Conservation (phyloP, 2,888 invertebrate genomes). For the Eulithis prunata region DNA sequence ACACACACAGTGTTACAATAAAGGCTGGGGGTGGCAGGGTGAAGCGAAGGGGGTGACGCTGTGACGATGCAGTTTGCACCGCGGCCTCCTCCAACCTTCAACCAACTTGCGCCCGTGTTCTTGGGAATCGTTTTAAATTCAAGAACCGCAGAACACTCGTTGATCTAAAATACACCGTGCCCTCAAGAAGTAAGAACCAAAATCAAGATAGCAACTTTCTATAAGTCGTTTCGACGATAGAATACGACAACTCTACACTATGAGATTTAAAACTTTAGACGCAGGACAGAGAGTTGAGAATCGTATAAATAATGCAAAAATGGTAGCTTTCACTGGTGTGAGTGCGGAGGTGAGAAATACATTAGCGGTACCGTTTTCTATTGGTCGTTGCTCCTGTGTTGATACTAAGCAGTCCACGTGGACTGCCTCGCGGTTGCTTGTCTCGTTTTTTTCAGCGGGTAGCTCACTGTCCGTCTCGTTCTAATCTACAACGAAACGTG, state of each 20-base stretch:
- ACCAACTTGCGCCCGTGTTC: slow-evolving; percentile 82
- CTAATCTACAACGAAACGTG: slow-evolving; percentile 84
- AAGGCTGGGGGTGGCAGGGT: slow-evolving; percentile 56
- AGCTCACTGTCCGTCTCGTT: slow-evolving; percentile 80
- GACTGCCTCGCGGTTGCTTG: slow-evolving; percentile 78
- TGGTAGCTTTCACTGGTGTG: slow-evolving; percentile 77
- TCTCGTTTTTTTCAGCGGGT: slow-evolving; percentile 81
- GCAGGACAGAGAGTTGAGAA: slow-evolving; percentile 64
- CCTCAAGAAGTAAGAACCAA: slow-evolving; percentile 56
- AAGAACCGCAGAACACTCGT: slow-evolving; percentile 76
- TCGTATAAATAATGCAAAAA: slow-evolving; percentile 68
- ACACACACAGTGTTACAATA: slow-evolving; percentile 71
- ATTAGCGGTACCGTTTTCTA: slow-evolving; percentile 84
- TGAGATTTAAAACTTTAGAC: slow-evolving; percentile 67
- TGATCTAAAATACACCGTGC: slow-evolving; percentile 64
- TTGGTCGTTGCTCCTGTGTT: slow-evolving; percentile 84
- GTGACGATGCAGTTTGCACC: slow-evolving; percentile 83
- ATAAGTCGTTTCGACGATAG: slow-evolving; percentile 73
- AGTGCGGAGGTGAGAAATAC: slow-evolving; percentile 85
- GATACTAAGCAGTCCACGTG: slow-evolving; percentile 84
- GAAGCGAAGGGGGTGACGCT: slow-evolving; percentile 58
- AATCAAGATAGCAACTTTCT: slow-evolving; percentile 59
- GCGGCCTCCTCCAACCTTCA: slow-evolving; percentile 83
- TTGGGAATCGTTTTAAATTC: slow-evolving; percentile 84
- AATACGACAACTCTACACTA: slow-evolving; percentile 54